Base-by-base conservation (phyloP, 2,888 invertebrate genomes). In the Eulithis testata region DNA sequence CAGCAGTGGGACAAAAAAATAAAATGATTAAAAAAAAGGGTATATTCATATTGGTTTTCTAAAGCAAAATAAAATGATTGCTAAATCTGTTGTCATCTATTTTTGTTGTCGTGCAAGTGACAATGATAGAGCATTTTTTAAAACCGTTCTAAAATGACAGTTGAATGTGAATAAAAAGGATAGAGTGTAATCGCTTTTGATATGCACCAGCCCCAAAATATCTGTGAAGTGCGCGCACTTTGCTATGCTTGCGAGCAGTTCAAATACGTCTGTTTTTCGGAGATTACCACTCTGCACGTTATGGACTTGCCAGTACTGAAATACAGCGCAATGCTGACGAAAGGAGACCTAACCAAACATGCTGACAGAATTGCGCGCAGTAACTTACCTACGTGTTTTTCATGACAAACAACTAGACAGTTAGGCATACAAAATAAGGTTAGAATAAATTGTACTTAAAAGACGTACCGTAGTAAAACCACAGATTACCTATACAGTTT, bases 161-260 rank as follows among this genome's bases (percentile, higher is more conserved):
- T 21, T 21, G 21, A 21, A 21, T 21, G 21, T 21, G 21, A 21
- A 21, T 21, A 21, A 21, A 21, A 2, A 21, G 21, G 21, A 21
- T 21, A 21, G 1, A 21, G 21, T 58, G 63, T 3, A 1, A n/a
- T 9, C 27, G 31, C 74, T 78, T 62, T 27, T 76, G 0, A 68
- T 74, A 77, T 76, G 58, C 0, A 61, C 76, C 78, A 72, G 12
- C 59, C 52, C 47, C 36, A 40, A 78, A 72, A 77, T 79, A 81
- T 82, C 80, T 82, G 82, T 85, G 79, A 86, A 87, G 86, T 85
- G 81, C 72, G 77, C 85, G 76, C 81, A 83, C 81, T 84, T 83
- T 78, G 64, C 79, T 75, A 49, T 51, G 76, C 76, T 76, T 77
- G 76, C 76, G 83, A 67, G 73, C 73, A 71, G 76, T 77, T 63